A percentile compares a stretch with the other conserved stretches of the same genome.
Evolutionary conservation across 2,888 invertebrate species (phyloP).

Genomic region (Pterostichus niger): DNA sequence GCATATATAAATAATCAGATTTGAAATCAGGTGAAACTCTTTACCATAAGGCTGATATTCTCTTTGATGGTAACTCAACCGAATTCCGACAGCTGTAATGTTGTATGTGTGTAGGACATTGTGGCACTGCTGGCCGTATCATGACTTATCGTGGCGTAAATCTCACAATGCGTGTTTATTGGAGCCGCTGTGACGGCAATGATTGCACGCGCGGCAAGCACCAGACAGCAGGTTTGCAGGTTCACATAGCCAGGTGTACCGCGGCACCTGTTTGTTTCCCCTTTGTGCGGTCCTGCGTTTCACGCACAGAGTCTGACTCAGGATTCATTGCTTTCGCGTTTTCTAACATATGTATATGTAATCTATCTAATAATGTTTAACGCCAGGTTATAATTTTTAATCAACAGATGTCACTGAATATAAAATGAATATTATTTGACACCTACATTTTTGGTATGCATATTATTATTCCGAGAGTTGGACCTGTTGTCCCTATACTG

Average conservation of each 20-base stretch:
- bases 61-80: conserved; percentile 16
- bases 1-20: conserved; percentile 31
- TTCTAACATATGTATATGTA: too few relatives aligned
- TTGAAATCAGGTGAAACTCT: conserved; percentile 7
- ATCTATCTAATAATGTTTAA: too few relatives aligned
- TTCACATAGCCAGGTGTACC: conserved; percentile 25
- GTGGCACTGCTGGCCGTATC: conserved; percentile 31
- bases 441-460: too few relatives aligned
- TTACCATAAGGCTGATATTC: background rate
- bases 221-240: background rate
- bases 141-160: conserved; percentile 19
- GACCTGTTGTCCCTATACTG: too few relatives aligned
- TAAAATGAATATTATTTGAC: too few relatives aligned
- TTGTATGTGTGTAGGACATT: conserved; percentile 20
- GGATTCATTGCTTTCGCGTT: background rate
- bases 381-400: too few relatives aligned
- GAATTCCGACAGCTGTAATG: conserved; percentile 45
- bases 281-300: conserved; percentile 20
- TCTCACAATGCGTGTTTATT: conserved; percentile 54
- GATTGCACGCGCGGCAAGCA: conserved; percentile 33
- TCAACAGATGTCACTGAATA: too few relatives aligned
- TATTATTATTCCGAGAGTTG: too few relatives aligned
- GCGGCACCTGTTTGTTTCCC: conserved; percentile 17
- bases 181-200: conserved; percentile 35
- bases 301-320: background rate